phyloP scores from a whole-genome alignment of 2,797 vertebrate genomes.

The Micromesistius poutassou region DNA sequence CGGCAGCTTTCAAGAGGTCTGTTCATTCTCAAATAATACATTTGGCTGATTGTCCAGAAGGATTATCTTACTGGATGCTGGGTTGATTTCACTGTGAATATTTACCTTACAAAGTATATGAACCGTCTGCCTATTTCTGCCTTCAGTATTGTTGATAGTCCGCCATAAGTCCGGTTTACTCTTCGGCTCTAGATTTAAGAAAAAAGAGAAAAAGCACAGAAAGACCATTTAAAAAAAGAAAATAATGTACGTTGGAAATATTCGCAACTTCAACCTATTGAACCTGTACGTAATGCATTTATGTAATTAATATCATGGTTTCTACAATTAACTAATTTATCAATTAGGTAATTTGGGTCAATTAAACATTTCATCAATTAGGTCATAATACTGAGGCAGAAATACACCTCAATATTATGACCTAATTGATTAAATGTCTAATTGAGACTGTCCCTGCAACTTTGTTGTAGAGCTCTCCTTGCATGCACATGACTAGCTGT shows the following conservation, averaged over 20 bases:
- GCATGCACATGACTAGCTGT: not conserved
- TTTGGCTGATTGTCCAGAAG: not conserved
- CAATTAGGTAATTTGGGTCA: too few relatives aligned
- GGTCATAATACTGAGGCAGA: too few relatives aligned
- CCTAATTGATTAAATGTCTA: too few relatives aligned
- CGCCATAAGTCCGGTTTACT: constrained; percentile 82
- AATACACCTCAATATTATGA: too few relatives aligned
- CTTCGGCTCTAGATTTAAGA: constrained; percentile 70
- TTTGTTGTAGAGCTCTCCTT: not conserved
- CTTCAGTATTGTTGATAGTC: constrained; percentile 42
- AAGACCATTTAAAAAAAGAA: not conserved
- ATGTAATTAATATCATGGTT: not conserved
- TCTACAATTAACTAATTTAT: not conserved
- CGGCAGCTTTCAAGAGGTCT: not conserved
- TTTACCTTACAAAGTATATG: constrained; percentile 84
- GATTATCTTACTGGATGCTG: not conserved
- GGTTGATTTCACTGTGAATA: not conserved
- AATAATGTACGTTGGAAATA: not conserved
- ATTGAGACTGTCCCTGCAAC: too few relatives aligned
- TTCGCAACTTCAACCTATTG: not conserved
- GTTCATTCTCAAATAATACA: not conserved
- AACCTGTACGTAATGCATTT: not conserved
- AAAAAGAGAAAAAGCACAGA: constrained; percentile 8
- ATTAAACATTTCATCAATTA: too few relatives aligned
- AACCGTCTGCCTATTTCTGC: constrained; percentile 49